These are phyloP conservation scores for Leucoptera coffeella DNA, from an alignment of 2,888 invertebrate species.

Conservation along the genomic window DNA sequence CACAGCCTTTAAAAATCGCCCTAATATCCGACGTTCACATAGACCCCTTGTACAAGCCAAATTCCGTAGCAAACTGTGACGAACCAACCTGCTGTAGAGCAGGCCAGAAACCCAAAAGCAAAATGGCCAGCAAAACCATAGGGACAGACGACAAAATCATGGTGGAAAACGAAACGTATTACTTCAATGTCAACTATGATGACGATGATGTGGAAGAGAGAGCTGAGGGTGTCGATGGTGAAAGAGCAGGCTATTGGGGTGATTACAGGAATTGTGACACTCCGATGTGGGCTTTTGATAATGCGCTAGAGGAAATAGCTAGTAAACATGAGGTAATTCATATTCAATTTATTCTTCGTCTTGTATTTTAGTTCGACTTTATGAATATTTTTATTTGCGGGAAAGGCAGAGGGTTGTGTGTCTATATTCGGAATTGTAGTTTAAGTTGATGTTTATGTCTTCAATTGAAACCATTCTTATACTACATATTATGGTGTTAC, in stretches of 20 bases:
- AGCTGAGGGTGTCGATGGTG: too few relatives aligned
- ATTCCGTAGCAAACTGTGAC: slow-evolving; percentile 62
- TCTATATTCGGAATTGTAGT: too few relatives aligned
- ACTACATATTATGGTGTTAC: too few relatives aligned
- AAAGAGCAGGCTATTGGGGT: slow-evolving; percentile 73
- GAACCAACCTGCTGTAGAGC: slow-evolving; percentile 73
- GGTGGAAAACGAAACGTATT: background rate
- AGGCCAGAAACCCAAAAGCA: slow-evolving; percentile 24
- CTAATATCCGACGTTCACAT: slow-evolving; percentile 76
- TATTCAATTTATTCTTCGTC: background rate
- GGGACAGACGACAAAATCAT: background rate
- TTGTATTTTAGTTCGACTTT: too few relatives aligned
- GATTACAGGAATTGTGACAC: slow-evolving; percentile 73
- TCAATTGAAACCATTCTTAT: too few relatives aligned
- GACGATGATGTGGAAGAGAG: too few relatives aligned
- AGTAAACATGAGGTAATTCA: slow-evolving; percentile 38
- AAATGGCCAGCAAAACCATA: too few relatives aligned
- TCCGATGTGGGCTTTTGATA: slow-evolving; percentile 62
- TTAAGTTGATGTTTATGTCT: too few relatives aligned
- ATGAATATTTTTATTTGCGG: too few relatives aligned
- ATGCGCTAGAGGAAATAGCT: slow-evolving; percentile 57
- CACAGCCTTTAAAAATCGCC: slow-evolving; percentile 54
- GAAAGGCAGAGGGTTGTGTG: too few relatives aligned
- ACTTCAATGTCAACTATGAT: too few relatives aligned
- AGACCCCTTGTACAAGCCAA: slow-evolving; percentile 65